Base-by-base conservation (phyloP, 2,797 vertebrate species). In the Gallinago solitaria region DNA sequence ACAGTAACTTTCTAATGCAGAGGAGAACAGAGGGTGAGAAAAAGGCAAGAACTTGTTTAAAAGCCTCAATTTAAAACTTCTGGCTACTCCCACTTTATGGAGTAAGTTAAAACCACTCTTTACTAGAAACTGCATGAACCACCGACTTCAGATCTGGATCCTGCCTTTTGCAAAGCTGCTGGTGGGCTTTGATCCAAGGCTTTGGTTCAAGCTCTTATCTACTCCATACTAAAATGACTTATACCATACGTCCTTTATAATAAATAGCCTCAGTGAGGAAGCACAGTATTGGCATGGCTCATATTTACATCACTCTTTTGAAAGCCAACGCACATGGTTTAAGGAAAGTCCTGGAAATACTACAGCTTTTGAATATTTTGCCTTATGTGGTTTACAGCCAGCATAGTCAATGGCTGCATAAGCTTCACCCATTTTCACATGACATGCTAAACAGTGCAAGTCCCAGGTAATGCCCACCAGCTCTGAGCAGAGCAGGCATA, bases 181-280 rank as follows among this genome's bases (percentile, higher is more conserved):
- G 86, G 78, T 70, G 45, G 63, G 93, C 78, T 59, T 64, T 43
- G 51, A 93, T 90, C 78, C 86, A 92, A 93, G 48, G 60, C 74
- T 92, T 76, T 50, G 48, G 89, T 94, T 89, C 78, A 77, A 91
- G 71, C 47, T 91, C 91, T 78, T 81, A 80, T 50, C 67, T 77
- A 41, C 37, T 68, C 59, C 60, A 67, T 65, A 27, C 53, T 71
- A 54, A 83, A 91, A 89, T 30, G 35, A 87, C 61, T 90, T 88
- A 47, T 12, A 82, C 18, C 37, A 88, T 56, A 79, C 6, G 0
- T 73, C 61, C 70, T 87, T 89, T 64, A 64, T 39, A 89, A 94
- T 64, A 84, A 93, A 93, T 60, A 87, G 57, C 61, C 75, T 83
- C 76, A 47, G 74, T 32, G 19, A 95, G 89, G 47, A 90, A 89